Evolutionary conservation across 2,113 vertebrate species (phyloP).

Genomic region (Peromyscus leucopus): DNA sequence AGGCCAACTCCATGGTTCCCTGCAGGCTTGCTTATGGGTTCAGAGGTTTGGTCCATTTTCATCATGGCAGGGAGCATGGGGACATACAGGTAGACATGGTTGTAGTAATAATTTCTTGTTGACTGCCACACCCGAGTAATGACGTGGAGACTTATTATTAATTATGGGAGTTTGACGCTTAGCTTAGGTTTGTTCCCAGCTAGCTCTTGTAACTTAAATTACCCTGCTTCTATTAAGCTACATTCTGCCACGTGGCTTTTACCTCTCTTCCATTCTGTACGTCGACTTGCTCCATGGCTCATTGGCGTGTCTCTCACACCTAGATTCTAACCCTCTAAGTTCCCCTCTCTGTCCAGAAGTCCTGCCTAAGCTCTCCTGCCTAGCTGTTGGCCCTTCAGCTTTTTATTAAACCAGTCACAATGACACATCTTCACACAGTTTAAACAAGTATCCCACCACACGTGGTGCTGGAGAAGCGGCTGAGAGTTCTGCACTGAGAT

Average conservation of each 20-base stretch:
- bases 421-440: background rate
- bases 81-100: background rate
- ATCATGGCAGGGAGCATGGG: background rate
- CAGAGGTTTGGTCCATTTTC: background rate
- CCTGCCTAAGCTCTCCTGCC: background rate
- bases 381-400: background rate
- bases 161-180: background rate
- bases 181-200: background rate
- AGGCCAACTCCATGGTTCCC: background rate
- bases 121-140: background rate
- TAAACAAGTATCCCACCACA: background rate
- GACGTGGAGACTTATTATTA: background rate
- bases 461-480: background rate
- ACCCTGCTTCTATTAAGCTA: background rate
- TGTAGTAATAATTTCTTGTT: background rate
- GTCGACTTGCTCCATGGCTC: background rate
- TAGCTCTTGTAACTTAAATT: background rate
- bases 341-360: background rate
- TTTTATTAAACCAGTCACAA: background rate
- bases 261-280: background rate
- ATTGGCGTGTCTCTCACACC: background rate
- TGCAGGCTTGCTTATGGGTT: background rate
- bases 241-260: background rate
- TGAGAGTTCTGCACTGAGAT: background rate
- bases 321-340: background rate